Evolutionary conservation across 2,113 vertebrate species (phyloP), one percentile per base, ranked within the genome.

Genomic region (Dasypus novemcinctus): DNA sequence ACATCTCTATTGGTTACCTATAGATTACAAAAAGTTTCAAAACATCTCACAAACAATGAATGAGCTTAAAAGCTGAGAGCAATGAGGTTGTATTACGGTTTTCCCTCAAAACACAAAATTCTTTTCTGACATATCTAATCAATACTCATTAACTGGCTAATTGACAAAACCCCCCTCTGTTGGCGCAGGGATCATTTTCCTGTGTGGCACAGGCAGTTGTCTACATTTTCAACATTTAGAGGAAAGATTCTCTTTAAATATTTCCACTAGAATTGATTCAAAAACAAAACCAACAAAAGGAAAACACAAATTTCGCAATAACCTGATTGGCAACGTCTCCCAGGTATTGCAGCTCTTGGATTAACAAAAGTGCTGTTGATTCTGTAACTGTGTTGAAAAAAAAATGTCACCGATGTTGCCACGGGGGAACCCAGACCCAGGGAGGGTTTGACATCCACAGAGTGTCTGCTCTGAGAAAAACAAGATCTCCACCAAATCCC

Each of bases 351-450:
- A 43, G 4, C 68, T 74, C n/a, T 89, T 0, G 23, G 29, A n/a
- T 1, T 31, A 15, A 29, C 21, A 36, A 5, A 41, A 0, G 0
- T 41, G 21, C 14, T 27, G 10, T 21, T 20, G 13, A 14, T 66
- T 52, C 61, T 78, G 59, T 33, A 52, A 61, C 18, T 46, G 31
- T 61, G 52, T 46, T 68, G 2, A 13, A 29, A 2, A 29, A 4
- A 27, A 66, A 27, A 41, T 78, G 5, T 7, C 29, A 2, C 25
- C 20, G 3, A 5, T 25, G 76, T 15, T 64, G 10, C 7, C 63
- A 64, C 11, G 11, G 2, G 29, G 31, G 63, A 64, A 4, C 13
- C 31, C 57, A 63, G 57, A 38, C 20, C 57, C 1, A 1, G 15
- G 25, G 29, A 4, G 11, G 79, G 6, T n/a, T 23, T 38, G 33